A percentile compares a stretch with the other conserved stretches of the same genome.
Conservation (phyloP, 2,797 vertebrate species). For the Syndactyla subalaris region DNA sequence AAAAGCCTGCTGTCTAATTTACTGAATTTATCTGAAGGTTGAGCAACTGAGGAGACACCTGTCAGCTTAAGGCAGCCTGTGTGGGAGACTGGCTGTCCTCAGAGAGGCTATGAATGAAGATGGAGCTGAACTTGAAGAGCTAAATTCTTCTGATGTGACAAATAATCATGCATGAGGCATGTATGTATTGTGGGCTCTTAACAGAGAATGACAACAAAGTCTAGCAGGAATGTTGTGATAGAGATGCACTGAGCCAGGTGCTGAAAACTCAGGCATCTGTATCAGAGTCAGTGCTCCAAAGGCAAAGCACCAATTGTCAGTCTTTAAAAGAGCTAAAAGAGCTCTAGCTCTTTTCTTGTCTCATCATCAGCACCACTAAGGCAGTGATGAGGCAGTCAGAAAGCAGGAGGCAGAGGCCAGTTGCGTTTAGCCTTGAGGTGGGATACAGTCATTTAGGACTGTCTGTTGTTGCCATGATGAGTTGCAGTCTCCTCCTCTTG, state of each 20-base stretch:
- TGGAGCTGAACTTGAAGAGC: not conserved
- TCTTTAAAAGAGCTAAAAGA: too few species aligned
- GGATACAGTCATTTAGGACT: not conserved
- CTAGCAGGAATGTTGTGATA: not conserved
- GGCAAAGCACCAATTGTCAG: not conserved
- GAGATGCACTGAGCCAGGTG: not conserved
- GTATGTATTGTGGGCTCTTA: not conserved
- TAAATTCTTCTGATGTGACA: constrained; percentile 10
- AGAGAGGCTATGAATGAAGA: not conserved
- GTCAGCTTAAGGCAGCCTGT: constrained; percentile 11
- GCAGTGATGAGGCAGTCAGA: not conserved
- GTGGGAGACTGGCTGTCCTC: constrained; percentile 6
- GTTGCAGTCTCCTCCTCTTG: not conserved
- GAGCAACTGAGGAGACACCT: not conserved
- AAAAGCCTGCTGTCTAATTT: not conserved
- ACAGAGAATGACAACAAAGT: not conserved
- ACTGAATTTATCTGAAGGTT: not conserved
- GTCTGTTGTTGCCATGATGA: not conserved
- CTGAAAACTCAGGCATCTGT: not conserved
- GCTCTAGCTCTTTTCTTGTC: not conserved
- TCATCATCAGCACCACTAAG: not conserved
- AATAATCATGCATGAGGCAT: not conserved
- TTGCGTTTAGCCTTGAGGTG: not conserved
- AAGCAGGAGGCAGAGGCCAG: not conserved
- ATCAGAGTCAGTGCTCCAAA: not conserved